Evolutionary conservation across 2,888 invertebrate genomes (phyloP).

Genomic region (Ectropis crepuscularia): DNA sequence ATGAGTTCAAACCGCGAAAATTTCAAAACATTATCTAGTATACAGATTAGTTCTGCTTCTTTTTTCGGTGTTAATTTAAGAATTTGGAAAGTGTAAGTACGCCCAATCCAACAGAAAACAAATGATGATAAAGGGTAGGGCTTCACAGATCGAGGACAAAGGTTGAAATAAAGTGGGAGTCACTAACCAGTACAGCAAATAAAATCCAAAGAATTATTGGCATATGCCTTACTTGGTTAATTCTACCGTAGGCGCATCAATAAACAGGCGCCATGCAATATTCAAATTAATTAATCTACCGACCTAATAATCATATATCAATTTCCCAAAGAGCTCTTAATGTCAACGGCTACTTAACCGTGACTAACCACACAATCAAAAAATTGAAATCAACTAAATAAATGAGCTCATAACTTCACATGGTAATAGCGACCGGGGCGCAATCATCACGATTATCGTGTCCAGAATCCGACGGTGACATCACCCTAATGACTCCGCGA

Average conservation of each 20-base stretch:
- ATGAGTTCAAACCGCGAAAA: too few species aligned
- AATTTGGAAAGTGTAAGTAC: too few species aligned
- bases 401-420: slow-evolving; percentile 73
- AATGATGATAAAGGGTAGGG: slow-evolving; percentile 22
- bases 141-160: background rate
- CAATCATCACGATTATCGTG: slow-evolving; percentile 74
- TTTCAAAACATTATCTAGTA: too few species aligned
- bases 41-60: too few species aligned
- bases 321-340: slow-evolving; percentile 67
- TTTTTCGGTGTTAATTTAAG: too few species aligned
- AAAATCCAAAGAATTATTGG: slow-evolving; percentile 12
- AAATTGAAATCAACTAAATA: slow-evolving; percentile 63
- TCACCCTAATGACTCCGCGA: slow-evolving; percentile 70
- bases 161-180: background rate
- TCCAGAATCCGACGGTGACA: slow-evolving; percentile 73
- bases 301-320: slow-evolving; percentile 74
- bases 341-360: slow-evolving; percentile 65
- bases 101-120: background rate
- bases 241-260: slow-evolving; percentile 26
- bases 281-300: slow-evolving; percentile 63
- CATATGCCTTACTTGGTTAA: slow-evolving; percentile 16
- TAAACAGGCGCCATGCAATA: slow-evolving; percentile 57
- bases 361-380: slow-evolving; percentile 65
- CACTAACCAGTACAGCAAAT: slow-evolving; percentile 16
- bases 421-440: slow-evolving; percentile 68